Evolutionary conservation across 1,140 invertebrate genomes (phyloP).

Genomic region (Cyphomyrmex costatus): DNA sequence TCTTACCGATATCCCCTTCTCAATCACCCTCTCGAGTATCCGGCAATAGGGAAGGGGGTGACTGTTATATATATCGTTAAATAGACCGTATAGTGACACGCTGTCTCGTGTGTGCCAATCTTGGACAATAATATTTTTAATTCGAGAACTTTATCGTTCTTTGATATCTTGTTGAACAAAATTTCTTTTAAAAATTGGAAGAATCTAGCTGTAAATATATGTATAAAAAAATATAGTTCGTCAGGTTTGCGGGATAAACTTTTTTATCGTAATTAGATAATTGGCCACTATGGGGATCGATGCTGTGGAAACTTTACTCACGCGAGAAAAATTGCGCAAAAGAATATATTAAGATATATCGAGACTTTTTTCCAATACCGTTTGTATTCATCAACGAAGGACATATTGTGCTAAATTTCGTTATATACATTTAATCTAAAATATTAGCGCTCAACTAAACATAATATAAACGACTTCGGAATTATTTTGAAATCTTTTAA

Average conservation of each 20-base stretch:
- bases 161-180: background rate
- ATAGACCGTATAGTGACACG: background rate
- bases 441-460: background rate
- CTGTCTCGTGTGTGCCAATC: background rate
- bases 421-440: background rate
- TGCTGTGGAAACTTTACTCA: constrained; percentile 46
- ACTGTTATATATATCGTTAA: background rate
- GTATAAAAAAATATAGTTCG: constrained; percentile 2
- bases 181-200: background rate
- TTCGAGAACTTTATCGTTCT: background rate
- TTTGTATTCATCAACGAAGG: background rate
- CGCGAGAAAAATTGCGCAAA: constrained; percentile 51
- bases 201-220: background rate
- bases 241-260: background rate
- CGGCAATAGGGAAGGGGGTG: background rate
- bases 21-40: constrained; percentile 1
- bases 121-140: background rate
- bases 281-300: constrained; percentile 33
- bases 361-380: background rate
- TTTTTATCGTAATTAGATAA: constrained; percentile 41
- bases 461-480: background rate
- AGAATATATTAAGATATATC: constrained; percentile 17
- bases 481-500: background rate
- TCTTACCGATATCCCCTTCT: background rate
- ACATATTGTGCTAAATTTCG: background rate